A percentile compares a stretch with the other conserved stretches of the same genome.
Evolutionary conservation across 2,888 invertebrate species (phyloP).

Genomic region (Sarcophaga subvicina): DNA sequence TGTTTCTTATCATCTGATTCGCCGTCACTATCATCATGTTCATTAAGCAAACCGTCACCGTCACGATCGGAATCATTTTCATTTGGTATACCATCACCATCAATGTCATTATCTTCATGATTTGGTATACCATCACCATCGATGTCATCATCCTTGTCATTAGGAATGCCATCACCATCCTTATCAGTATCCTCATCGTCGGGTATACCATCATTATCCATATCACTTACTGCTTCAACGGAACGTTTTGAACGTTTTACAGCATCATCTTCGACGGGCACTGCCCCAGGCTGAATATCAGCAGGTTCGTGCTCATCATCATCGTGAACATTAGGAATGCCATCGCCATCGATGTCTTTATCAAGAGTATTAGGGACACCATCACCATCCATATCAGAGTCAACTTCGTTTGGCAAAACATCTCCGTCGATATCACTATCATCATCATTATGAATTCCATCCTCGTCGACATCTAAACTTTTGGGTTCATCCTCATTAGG

Average conservation of each 20-base stretch:
- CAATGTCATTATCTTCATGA: conserved; percentile 81
- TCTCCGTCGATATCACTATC: conserved; percentile 75
- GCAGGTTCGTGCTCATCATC: conserved; percentile 74
- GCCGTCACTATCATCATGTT: conserved; percentile 71
- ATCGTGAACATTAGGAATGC: conserved; percentile 82
- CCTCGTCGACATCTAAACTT: conserved; percentile 71
- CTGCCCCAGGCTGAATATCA: conserved; percentile 72
- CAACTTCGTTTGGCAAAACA: conserved; percentile 74
- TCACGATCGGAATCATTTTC: conserved; percentile 71
- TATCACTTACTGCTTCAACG: conserved; percentile 73
- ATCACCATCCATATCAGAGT: conserved; percentile 73
- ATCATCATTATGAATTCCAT: conserved; percentile 76
- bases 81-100: conserved; percentile 73
- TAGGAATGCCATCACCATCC: conserved; percentile 74
- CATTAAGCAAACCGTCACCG: conserved; percentile 74
- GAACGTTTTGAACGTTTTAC: conserved; percentile 81
- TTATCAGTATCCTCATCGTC: conserved; percentile 75
- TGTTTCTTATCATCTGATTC: conserved; percentile 67
- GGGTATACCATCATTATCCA: conserved; percentile 76
- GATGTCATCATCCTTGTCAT: conserved; percentile 74
- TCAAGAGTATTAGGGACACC: conserved; percentile 70
- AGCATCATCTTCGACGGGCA: conserved; percentile 66
- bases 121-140: conserved; percentile 82
- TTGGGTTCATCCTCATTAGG: conserved; percentile 71
- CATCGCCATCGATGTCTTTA: conserved; percentile 80